Conservation (phyloP, 2,797 vertebrate genomes). For the Gymnoscopelus braueri region DNA sequence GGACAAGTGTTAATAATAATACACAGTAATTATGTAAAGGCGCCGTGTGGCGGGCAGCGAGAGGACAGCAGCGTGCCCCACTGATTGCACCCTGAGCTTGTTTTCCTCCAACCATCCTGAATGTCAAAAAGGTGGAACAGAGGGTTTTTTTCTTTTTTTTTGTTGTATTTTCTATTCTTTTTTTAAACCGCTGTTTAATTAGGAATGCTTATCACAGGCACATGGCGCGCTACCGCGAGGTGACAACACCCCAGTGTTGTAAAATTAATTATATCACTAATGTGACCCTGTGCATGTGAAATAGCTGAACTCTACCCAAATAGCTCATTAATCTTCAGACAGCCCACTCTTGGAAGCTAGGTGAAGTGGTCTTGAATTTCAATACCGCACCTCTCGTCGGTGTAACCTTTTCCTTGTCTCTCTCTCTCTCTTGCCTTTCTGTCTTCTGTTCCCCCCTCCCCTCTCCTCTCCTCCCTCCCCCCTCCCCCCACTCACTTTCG, state of each 20-base stretch:
- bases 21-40: too few species aligned
- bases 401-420: constrained; percentile 72
- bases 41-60: too few species aligned
- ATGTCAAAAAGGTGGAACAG: constrained; percentile 71
- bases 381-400: constrained; percentile 73
- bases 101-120: constrained; percentile 65
- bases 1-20: too few species aligned
- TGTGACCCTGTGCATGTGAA: constrained; percentile 81
- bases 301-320: constrained; percentile 87
- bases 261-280: constrained; percentile 91
- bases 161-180: too few species aligned
- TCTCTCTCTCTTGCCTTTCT: constrained; percentile 28
- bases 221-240: constrained; percentile 71
- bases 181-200: constrained; percentile 70
- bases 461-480: too few species aligned
- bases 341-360: constrained; percentile 74
- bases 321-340: constrained; percentile 91
- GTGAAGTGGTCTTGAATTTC: constrained; percentile 87
- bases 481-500: not conserved
- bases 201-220: constrained; percentile 85
- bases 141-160: constrained; percentile 19
- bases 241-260: constrained; percentile 86
- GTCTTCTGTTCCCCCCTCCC: not conserved
- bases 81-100: constrained; percentile 7
- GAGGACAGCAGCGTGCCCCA: too few species aligned